Evolutionary conservation across 2,113 vertebrate species (phyloP), one percentile per base, ranked within the genome.

Genomic region (Rhizomys pruinosus): DNA sequence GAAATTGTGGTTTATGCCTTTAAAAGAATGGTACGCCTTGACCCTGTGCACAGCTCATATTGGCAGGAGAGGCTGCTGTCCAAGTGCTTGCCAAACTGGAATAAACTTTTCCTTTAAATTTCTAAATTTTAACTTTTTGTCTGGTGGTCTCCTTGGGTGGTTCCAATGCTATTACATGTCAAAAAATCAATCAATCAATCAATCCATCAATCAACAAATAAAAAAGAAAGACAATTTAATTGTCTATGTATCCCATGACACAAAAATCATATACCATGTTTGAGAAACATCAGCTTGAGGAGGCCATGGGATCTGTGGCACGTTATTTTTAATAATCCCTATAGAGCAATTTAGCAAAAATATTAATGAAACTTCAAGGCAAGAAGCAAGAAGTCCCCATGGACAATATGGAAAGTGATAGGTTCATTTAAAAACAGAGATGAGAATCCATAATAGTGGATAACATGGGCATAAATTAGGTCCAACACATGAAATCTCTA

Each of bases 261-360:
- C 44, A 94, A 89, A 74, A 91, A 78, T 77, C 42, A 79, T 59
- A 89, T 20, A 47, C 10, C 2, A 5, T 63, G 0, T 74, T 93
- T 88, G 66, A 61, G 42, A 92, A 87, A 29, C 25, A 89, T 25
- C 72, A 68, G 19, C 20, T 87, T 57, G 72, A 47, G 20, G 17
- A 79, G 32, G 85, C 19, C 2, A 32, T 22, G 34, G 11, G 20
- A 16, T 81, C 16, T 27, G 2, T 34, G 39, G 13, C 61, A 91
- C 1, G 63, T 64, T 90, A 71, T 80, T 88, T 94, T 89, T 64
- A 86, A 79, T 61, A 94, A 93, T 94, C 85, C 74, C 82, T 69
- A 10, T 6, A 59, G 78, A 47, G 34, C 78, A 90, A 76, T 74
- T 93, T 96, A 59, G 34, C 7, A 77, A 85, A 89, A 84, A 77